Percentiles rank a stretch among this genome's conserved stretches.
phyloP scores from a whole-genome alignment of 2,797 vertebrate species.

The Sarcophilus harrisii region DNA sequence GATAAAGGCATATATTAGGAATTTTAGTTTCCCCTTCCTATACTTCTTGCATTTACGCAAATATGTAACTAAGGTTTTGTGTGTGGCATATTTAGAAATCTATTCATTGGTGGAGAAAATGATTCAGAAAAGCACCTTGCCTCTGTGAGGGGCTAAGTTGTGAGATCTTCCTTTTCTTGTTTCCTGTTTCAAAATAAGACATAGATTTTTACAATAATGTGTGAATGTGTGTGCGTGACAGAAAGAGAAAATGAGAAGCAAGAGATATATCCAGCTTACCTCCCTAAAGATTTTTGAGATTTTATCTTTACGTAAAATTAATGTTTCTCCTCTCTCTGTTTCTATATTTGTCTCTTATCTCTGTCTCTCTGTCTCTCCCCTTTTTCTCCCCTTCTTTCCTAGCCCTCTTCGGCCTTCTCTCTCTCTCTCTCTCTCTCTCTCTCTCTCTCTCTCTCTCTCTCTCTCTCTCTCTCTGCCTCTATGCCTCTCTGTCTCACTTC shows the following conservation, averaged over 20 bases:
- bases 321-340: too few relatives aligned
- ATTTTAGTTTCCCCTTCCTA: background rate
- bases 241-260: background rate
- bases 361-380: too few relatives aligned
- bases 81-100: background rate
- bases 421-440: too few relatives aligned
- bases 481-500: too few relatives aligned
- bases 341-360: too few relatives aligned
- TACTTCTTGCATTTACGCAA: background rate
- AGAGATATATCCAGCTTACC: background rate
- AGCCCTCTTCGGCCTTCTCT: too few relatives aligned
- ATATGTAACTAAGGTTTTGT: background rate
- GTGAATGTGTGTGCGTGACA: background rate
- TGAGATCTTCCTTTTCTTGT: background rate
- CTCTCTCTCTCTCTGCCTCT: too few relatives aligned
- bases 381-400: too few relatives aligned
- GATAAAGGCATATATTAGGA: background rate
- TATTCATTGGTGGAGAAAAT: background rate
- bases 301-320: background rate
- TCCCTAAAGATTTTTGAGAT: background rate
- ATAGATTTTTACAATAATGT: background rate
- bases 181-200: background rate
- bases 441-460: too few relatives aligned
- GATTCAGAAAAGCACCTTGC: background rate
- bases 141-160: background rate